phyloP scores from a whole-genome alignment of 1,140 invertebrate genomes.

The Drosophila leontia region DNA sequence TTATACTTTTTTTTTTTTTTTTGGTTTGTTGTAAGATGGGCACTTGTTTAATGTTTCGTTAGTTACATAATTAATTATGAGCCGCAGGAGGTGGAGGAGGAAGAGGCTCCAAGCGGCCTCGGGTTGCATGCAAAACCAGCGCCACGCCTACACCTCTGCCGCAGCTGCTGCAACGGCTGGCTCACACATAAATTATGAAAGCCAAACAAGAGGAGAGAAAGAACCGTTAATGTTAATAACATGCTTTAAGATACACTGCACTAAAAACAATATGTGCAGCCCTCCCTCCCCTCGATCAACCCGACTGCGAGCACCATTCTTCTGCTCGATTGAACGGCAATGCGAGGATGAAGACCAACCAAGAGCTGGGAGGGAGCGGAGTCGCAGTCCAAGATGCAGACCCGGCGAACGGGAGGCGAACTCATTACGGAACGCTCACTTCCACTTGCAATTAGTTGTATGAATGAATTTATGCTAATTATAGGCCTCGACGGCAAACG shows the following conservation, averaged over 20 bases:
- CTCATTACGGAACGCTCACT: constrained; percentile 76
- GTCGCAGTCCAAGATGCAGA: not conserved
- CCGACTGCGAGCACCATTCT: constrained; percentile 35
- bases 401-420: constrained; percentile 39
- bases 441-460: constrained; percentile 79
- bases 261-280: constrained; percentile 59
- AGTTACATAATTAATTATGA: constrained; percentile 76
- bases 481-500: constrained; percentile 68
- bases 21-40: constrained; percentile 24
- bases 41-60: constrained; percentile 51
- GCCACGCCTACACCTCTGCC: constrained; percentile 49
- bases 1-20: constrained; percentile 12
- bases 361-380: not conserved
- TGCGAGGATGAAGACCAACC: not conserved
- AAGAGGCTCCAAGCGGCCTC: constrained; percentile 39
- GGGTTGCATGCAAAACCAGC: constrained; percentile 72
- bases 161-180: constrained; percentile 28
- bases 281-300: constrained; percentile 18
- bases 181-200: constrained; percentile 81
- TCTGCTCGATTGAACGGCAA: constrained; percentile 55
- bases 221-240: constrained; percentile 79
- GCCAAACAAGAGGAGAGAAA: constrained; percentile 62
- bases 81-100: constrained; percentile 1
- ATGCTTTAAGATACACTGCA: constrained; percentile 61
- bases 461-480: constrained; percentile 83